Evolutionary conservation across 2,797 vertebrate genomes (phyloP).

Genomic region (Sebastes iracundus): DNA sequence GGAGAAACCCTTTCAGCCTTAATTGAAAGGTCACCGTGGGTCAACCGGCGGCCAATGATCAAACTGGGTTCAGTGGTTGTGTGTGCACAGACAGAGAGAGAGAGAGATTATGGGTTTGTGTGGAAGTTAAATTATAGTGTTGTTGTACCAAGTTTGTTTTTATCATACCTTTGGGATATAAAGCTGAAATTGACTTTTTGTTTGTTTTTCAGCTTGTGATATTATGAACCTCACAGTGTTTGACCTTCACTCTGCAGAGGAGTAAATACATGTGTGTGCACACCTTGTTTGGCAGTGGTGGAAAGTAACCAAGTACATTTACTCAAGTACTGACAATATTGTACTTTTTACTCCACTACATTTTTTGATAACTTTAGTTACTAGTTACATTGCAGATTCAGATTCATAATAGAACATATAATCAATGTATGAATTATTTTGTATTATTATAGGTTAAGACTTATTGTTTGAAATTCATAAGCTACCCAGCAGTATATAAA

Average conservation of each 20-base stretch:
- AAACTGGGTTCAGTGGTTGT: slow-evolving; percentile 33
- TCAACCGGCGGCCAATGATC: slow-evolving; percentile 50
- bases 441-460: not conserved
- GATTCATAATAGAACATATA: not conserved
- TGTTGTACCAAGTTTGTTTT: slow-evolving; percentile 24
- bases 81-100: slow-evolving; percentile 12
- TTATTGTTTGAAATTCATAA: not conserved
- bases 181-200: slow-evolving; percentile 16
- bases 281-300: not conserved
- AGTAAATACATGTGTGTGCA: not conserved
- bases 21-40: slow-evolving; percentile 64
- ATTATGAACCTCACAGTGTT: not conserved
- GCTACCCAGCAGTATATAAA: not conserved
- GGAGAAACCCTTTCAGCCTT: slow-evolving; percentile 51
- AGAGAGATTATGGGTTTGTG: slow-evolving; percentile 2
- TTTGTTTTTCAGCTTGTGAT: slow-evolving; percentile 20
- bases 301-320: not conserved
- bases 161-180: slow-evolving; percentile 21
- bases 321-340: not conserved
- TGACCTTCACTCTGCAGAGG: not conserved
- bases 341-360: not conserved
- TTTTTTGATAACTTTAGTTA: not conserved
- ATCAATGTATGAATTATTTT: not conserved
- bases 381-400: not conserved
- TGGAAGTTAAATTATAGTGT: slow-evolving; percentile 31